phyloP scores from a whole-genome alignment of 2,888 invertebrate genomes.

The Meteorus cinctellus region DNA sequence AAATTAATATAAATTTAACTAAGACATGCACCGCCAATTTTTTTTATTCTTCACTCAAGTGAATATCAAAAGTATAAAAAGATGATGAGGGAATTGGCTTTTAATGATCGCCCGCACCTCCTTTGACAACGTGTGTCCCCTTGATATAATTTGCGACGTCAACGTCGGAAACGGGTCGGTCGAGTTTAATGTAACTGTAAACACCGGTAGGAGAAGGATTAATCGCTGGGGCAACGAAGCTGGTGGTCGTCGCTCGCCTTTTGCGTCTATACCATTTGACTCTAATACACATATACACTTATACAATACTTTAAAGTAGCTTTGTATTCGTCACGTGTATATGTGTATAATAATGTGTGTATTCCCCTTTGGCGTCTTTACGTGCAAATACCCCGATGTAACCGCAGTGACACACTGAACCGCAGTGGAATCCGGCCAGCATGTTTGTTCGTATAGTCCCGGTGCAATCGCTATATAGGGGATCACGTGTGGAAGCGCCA shows the following conservation, averaged over 20 bases:
- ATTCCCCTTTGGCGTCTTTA: constrained; percentile 46
- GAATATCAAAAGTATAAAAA: neutral
- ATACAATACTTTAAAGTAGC: constrained; percentile 24
- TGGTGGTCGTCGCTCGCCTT: constrained; percentile 47
- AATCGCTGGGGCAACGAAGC: constrained; percentile 54
- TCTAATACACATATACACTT: constrained; percentile 25
- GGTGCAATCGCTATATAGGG: constrained; percentile 17
- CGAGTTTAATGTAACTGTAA: constrained; percentile 56
- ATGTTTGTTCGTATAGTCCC: constrained; percentile 36
- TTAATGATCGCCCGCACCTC: constrained; percentile 26
- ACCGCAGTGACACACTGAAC: constrained; percentile 61
- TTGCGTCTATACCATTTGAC: constrained; percentile 33
- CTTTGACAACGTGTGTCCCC: constrained; percentile 38
- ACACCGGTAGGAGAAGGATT: constrained; percentile 52
- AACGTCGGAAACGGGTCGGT: constrained; percentile 53
- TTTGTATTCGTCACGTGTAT: constrained; percentile 20
- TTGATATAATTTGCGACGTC: constrained; percentile 36
- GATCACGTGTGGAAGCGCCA: constrained; percentile 5
- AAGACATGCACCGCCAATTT: too few relatives aligned
- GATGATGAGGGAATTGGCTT: constrained; percentile 3
- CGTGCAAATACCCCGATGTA: constrained; percentile 55
- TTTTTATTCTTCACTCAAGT: neutral
- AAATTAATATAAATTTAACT: too few relatives aligned
- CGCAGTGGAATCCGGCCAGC: constrained; percentile 53
- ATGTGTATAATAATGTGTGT: constrained; percentile 26